Evolutionary conservation across 2,113 vertebrate genomes (phyloP).

Genomic region (Anoura caudifer): DNA sequence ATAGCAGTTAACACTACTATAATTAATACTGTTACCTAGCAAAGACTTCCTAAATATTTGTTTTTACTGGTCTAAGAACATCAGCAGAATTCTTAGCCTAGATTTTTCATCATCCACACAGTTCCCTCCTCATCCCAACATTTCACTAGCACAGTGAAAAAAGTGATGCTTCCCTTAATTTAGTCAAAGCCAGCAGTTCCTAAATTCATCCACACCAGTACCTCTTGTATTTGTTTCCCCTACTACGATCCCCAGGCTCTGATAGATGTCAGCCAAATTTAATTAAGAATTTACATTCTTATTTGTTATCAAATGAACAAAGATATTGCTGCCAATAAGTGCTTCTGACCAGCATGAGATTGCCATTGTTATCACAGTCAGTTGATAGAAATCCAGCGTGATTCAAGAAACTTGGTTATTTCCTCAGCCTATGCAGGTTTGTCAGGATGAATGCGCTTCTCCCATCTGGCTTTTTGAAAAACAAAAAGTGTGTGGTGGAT

Average conservation of each 20-base stretch:
- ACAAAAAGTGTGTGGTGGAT: neutral
- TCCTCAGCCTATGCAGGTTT: neutral
- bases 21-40: neutral
- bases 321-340: neutral
- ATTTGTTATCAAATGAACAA: neutral
- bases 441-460: neutral
- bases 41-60: neutral
- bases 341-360: neutral
- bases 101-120: neutral
- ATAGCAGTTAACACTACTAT: neutral
- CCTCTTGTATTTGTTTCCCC: neutral
- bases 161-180: neutral
- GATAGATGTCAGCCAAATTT: neutral
- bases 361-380: neutral
- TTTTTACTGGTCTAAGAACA: neutral
- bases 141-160: neutral
- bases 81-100: neutral
- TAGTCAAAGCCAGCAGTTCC: neutral
- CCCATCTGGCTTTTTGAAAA: neutral
- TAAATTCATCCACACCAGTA: neutral
- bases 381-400: neutral
- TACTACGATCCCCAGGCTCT: neutral
- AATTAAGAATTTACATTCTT: neutral
- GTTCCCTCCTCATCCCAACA: neutral
- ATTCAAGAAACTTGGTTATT: neutral